Percentiles rank a stretch among this genome's conserved stretches.
These are phyloP conservation scores for Monopis laevigella DNA, from an alignment of 2,888 invertebrate genomes.

Conservation along the genomic window DNA sequence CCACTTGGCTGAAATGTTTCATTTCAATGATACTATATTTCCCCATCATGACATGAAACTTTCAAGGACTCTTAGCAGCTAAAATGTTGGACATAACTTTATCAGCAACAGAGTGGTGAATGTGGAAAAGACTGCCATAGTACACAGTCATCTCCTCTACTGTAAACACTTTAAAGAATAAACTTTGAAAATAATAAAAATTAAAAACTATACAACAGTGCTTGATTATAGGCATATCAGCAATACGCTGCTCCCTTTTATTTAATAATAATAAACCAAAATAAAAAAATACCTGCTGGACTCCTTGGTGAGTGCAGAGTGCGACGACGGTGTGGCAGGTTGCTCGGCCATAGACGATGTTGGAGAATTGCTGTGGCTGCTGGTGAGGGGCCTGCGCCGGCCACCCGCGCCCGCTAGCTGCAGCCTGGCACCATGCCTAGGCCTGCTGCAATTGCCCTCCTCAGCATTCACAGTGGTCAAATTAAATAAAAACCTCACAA, in stretches of 20 bases:
- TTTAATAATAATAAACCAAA: neutral
- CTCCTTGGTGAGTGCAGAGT: constrained; percentile 78
- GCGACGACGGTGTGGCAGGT: constrained; percentile 79
- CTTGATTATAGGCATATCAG: no score
- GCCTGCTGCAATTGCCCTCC: constrained; percentile 45
- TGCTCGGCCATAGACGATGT: constrained; percentile 93
- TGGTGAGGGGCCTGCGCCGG: constrained; percentile 65
- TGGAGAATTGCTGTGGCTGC: constrained; percentile 72
- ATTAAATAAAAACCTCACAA: constrained; percentile 22
- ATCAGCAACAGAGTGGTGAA: no score
- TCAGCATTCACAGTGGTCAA: constrained; percentile 46
- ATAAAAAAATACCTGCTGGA: constrained; percentile 49
- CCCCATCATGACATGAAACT: no score
- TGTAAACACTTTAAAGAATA: no score
- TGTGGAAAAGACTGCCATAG: no score
- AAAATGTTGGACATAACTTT: no score
- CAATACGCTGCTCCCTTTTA: neutral
- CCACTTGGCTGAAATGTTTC: no score
- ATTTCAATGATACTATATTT: no score
- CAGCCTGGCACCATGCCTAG: constrained; percentile 63
- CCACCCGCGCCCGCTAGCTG: constrained; percentile 67
- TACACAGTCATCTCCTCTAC: no score
- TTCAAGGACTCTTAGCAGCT: no score
- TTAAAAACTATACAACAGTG: no score
- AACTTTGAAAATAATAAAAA: no score